Conservation (phyloP, 2,113 vertebrate species). For the Pipa parva region DNA sequence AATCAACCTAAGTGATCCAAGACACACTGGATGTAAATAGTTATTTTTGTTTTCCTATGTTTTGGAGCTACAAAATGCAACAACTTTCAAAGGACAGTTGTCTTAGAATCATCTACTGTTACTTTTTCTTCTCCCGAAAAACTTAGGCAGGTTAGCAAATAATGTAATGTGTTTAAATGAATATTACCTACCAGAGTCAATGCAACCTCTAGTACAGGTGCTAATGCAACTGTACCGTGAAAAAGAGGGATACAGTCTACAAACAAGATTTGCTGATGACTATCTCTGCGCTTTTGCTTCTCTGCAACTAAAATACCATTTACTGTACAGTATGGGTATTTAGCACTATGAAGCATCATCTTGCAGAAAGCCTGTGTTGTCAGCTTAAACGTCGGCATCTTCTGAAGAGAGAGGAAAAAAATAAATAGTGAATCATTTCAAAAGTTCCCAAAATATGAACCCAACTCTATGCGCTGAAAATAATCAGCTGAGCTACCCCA, state of each 20-base stretch:
- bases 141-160: too few species aligned
- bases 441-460: too few species aligned
- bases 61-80: too few species aligned
- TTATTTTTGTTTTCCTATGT: too few species aligned
- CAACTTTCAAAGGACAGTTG: too few species aligned
- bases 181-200: constrained; percentile 78
- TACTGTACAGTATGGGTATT: constrained; percentile 86
- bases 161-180: too few species aligned
- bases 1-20: too few species aligned
- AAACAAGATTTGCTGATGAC: constrained; percentile 67
- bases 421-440: background rate
- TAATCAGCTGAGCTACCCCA: too few species aligned
- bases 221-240: constrained; percentile 85
- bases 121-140: too few species aligned
- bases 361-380: constrained; percentile 95
- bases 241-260: constrained; percentile 94
- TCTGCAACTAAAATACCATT: constrained; percentile 89
- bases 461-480: too few species aligned
- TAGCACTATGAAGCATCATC: constrained; percentile 88
- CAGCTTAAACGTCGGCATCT: constrained; percentile 76
- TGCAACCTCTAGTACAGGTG: constrained; percentile 91
- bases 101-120: too few species aligned
- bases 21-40: too few species aligned
- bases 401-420: background rate
- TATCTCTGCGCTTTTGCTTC: constrained; percentile 69